Conservation (phyloP, 2,888 invertebrate species). For the Nephrotoma guestfalica region DNA sequence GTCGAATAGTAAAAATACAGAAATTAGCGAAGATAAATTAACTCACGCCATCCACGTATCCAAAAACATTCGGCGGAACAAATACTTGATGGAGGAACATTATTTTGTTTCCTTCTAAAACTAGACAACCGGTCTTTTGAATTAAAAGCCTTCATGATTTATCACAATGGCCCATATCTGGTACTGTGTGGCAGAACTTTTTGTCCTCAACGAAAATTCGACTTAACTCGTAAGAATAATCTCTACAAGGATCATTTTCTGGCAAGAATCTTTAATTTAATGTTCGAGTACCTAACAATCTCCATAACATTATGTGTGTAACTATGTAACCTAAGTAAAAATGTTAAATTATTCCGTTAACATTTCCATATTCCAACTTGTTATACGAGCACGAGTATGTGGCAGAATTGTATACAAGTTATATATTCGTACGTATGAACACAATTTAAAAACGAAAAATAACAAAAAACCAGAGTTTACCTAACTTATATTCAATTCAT, state of each 20-base stretch:
- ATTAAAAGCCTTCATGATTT: no score
- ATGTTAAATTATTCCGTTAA: background rate
- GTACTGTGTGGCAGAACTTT: no score
- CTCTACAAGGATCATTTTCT: background rate
- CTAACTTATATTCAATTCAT: background rate
- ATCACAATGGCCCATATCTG: no score
- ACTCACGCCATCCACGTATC: no score
- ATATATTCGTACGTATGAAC: background rate
- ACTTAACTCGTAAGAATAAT: background rate
- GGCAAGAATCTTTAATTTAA: background rate
- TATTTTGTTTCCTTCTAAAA: no score
- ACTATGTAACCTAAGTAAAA: background rate
- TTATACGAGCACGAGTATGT: background rate
- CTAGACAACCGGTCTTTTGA: no score
- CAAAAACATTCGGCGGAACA: no score
- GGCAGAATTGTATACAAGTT: background rate
- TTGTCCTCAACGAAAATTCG: no score
- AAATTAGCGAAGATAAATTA: no score
- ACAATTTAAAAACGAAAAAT: background rate
- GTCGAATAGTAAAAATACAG: no score
- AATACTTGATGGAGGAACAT: no score
- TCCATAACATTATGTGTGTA: background rate
- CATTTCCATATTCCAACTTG: background rate
- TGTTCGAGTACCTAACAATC: background rate
- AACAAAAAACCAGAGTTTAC: background rate